These are phyloP conservation scores for Copidosoma floridanum DNA, from an alignment of 1,140 invertebrate species.

Conservation along the genomic window DNA sequence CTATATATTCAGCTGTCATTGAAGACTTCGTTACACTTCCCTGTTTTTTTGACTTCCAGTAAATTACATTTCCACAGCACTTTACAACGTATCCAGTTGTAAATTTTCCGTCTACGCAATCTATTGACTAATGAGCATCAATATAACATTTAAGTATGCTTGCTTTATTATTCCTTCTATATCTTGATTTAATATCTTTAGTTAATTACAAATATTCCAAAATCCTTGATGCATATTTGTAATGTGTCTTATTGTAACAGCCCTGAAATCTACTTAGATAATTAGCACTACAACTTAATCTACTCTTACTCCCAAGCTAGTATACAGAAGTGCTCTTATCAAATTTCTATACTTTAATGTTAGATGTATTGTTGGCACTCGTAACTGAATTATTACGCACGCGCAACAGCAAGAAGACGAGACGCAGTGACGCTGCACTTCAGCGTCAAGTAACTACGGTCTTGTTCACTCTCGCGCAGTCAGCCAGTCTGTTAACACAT, in stretches of 20 bases:
- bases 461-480: too few species aligned
- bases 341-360: too few species aligned
- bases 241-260: conserved; percentile 5
- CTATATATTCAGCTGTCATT: conserved; percentile 26
- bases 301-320: too few species aligned
- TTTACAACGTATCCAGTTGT: conserved; percentile 39
- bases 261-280: conserved; percentile 13
- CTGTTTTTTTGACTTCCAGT: conserved; percentile 28
- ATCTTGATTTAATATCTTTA: conserved; percentile 18
- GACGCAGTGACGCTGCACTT: too few species aligned
- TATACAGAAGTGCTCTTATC: too few species aligned
- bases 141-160: too few species aligned
- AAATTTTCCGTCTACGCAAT: conserved; percentile 38
- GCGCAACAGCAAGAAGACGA: too few species aligned
- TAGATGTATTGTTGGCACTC: too few species aligned
- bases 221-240: conserved; percentile 8
- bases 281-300: conserved; percentile 9
- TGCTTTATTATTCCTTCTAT: not conserved
- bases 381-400: too few species aligned
- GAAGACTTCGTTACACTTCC: conserved; percentile 20
- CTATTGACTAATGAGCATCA: conserved; percentile 43
- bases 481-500: too few species aligned
- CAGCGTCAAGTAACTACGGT: too few species aligned
- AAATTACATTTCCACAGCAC: conserved; percentile 21
- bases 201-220: conserved; percentile 22